Evolutionary conservation across 2,888 invertebrate species (phyloP), one percentile per base, ranked within the genome.

Genomic region (Amblyjoppa fuscipennis): DNA sequence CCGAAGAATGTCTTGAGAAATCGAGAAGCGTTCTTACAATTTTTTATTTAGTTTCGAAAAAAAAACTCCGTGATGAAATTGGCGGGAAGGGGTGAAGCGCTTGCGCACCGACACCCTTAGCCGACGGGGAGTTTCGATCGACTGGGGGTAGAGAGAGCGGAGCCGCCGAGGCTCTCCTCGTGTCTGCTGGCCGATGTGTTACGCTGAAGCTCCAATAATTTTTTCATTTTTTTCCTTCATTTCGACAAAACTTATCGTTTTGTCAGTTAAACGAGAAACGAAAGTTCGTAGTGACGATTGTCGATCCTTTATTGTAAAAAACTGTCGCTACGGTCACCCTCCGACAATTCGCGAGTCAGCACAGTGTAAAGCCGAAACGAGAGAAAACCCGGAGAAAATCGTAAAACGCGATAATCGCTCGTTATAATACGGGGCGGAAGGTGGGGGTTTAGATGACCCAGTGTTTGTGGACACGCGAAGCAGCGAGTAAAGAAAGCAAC

Each of bases 51-150:
- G 2, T 61, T 51, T 41, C 64, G 25, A 4, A 25, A 74, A 41
- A 83, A 82, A 56, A 69, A 16, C 20, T 64, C 53, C 34, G 75
- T 34, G 70, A 51, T 64, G 78, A 83, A 85, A 83, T 85, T 83
- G 81, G 87, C 81, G 84, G 76, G 81, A 79, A 83, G 82, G 87
- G 84, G 86, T 74, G 82, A 56, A 75, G 85, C 88, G 88, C 88
- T 85, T 87, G 88, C 88, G 88, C 88, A 84, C 71, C 34, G 78
- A 74, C 38, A 64, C 75, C 59, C 45, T 64, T 81, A 75, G 84
- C 69, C 81, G 86, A 85, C 84, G 89, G 89, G 89, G 86, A 89
- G 89, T 89, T 91, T 91, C 91, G 91, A 91, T 91, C 91, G 91
- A 85, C 88, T 89, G 87, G 88, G 90, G 88, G 85, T 85, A 87